Percentiles rank a stretch among this genome's conserved stretches.
These are phyloP conservation scores for Vesta saturnalis DNA, from an alignment of 2,888 invertebrate species.

Conservation along the genomic window DNA sequence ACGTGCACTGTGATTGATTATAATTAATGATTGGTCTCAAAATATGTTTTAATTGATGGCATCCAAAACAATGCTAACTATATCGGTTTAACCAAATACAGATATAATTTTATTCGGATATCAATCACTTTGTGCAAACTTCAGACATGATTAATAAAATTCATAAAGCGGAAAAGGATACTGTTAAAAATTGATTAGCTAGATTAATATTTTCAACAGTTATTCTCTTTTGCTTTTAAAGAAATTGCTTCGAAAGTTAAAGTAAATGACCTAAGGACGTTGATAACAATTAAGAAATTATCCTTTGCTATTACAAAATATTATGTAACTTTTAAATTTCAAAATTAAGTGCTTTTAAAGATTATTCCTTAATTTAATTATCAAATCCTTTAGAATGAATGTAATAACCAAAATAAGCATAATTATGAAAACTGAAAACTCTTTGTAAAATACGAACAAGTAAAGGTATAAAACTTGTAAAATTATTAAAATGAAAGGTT, in stretches of 20 bases:
- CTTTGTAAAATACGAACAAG: neutral
- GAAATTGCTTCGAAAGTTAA: constrained; percentile 29
- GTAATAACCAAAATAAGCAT: too few relatives aligned
- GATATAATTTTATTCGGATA: too few relatives aligned
- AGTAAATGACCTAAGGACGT: constrained; percentile 28
- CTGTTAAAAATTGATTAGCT: neutral
- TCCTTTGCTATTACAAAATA: constrained; percentile 27
- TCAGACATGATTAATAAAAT: too few relatives aligned
- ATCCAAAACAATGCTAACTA: too few relatives aligned
- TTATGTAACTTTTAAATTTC: constrained; percentile 29
- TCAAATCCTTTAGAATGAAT: neutral
- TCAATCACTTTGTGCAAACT: too few relatives aligned
- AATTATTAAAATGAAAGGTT: neutral
- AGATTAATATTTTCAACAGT: neutral
- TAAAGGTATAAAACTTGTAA: neutral
- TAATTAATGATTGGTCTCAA: too few relatives aligned
- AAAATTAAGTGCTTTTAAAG: constrained; percentile 26
- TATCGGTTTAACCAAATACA: too few relatives aligned
- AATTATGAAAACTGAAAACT: neutral
- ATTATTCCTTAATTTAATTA: constrained; percentile 18
- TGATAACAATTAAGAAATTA: constrained; percentile 33
- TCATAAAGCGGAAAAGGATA: neutral
- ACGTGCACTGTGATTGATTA: too few relatives aligned
- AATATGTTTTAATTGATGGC: too few relatives aligned
- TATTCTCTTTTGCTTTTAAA: constrained; percentile 31